Evolutionary conservation across 2,113 vertebrate genomes (phyloP).

Genomic region (Psittacus erithacus): DNA sequence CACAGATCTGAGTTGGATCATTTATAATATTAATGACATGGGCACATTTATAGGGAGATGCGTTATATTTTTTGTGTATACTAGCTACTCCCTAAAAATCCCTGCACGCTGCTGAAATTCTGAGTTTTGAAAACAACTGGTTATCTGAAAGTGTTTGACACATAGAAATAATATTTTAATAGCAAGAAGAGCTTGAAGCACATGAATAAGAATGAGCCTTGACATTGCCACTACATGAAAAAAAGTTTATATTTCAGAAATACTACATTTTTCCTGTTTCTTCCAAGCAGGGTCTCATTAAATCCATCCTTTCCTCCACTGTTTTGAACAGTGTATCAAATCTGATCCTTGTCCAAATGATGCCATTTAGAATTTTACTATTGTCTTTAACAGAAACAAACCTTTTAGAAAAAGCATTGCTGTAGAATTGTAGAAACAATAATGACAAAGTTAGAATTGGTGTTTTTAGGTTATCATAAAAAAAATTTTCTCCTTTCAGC

Average conservation of each 20-base stretch:
- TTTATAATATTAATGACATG: not conserved
- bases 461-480: not conserved
- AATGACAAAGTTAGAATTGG: not conserved
- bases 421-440: not conserved
- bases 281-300: not conserved
- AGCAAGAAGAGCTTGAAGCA: not conserved
- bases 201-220: not conserved
- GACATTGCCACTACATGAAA: not conserved
- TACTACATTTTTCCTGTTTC: not conserved
- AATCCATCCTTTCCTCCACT: not conserved
- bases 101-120: not conserved
- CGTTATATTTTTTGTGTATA: not conserved
- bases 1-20: not conserved
- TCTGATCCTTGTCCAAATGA: not conserved
- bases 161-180: not conserved
- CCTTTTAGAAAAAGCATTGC: not conserved
- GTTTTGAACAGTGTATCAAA: not conserved
- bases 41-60: not conserved
- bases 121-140: not conserved
- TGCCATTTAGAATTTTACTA: not conserved
- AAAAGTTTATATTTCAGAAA: not conserved
- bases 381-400: not conserved
- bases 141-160: not conserved
- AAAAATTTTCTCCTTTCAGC: not conserved
- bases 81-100: not conserved